phyloP scores from a whole-genome alignment of 2,888 invertebrate genomes.

The Drosophila setosimentum region DNA sequence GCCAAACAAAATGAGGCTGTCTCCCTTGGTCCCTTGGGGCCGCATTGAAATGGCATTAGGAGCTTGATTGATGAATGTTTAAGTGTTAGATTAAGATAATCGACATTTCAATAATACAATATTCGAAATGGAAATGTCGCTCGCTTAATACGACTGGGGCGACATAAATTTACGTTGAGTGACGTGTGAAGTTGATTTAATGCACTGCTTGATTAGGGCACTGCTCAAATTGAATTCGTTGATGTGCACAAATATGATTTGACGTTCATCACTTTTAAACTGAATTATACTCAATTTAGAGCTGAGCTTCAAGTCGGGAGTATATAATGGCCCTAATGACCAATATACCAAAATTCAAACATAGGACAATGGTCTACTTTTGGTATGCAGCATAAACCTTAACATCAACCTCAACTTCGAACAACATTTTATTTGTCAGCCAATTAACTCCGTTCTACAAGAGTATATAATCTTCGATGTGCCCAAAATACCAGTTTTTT shows the following conservation, averaged over 20 bases:
- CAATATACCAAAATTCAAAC: background rate
- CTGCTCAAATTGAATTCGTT: conserved; percentile 17
- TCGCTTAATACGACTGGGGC: conserved; percentile 23
- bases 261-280: background rate
- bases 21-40: conserved; percentile 32
- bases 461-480: background rate
- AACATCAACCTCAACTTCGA: no score
- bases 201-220: conserved; percentile 20
- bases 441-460: background rate
- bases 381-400: background rate
- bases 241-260: background rate
- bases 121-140: conserved; percentile 32
- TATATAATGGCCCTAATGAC: background rate
- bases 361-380: background rate
- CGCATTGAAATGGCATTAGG: conserved; percentile 66
- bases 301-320: background rate
- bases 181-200: conserved; percentile 44
- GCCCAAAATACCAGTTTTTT: background rate
- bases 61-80: conserved; percentile 76
- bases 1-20: conserved; percentile 8
- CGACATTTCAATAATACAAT: conserved; percentile 78
- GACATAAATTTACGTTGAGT: conserved; percentile 50
- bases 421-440: rapidly evolving
- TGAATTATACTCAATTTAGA: background rate
- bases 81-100: conserved; percentile 77